Evolutionary conservation across 53 echinoderm and acorn worm genomes (phyloP).

Genomic region (Astropecten irregularis): DNA sequence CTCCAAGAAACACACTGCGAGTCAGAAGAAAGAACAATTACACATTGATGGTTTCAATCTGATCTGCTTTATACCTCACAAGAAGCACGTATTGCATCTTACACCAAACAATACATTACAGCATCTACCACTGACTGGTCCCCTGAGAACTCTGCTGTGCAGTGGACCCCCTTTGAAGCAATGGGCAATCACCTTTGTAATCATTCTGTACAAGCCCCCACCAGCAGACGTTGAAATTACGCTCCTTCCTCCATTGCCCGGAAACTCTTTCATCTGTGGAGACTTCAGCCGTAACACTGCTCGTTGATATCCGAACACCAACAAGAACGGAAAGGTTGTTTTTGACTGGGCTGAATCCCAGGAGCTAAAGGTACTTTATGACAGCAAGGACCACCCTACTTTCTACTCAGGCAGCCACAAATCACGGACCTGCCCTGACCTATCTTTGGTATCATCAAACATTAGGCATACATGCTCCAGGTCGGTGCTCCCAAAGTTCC

Average conservation of each 20-base stretch:
- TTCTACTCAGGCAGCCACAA: constrained; percentile 14
- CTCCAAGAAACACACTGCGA: background rate
- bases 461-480: background rate
- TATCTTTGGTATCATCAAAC: background rate
- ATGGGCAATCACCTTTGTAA: background rate
- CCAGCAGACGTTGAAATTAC: background rate
- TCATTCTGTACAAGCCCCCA: background rate
- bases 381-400: background rate
- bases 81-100: no score
- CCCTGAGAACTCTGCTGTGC: background rate
- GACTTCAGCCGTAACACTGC: background rate
- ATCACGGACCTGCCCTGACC: background rate
- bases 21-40: background rate
- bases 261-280: background rate
- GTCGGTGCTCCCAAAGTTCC: background rate
- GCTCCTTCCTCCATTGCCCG: background rate
- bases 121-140: no score
- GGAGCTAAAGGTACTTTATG: background rate
- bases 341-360: background rate
- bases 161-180: background rate
- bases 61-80: no score
- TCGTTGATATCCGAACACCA: background rate
- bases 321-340: background rate
- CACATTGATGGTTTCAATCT: no score
- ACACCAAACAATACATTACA: no score